Evolutionary conservation across 2,113 vertebrate genomes (phyloP), one percentile per base, ranked within the genome.

Genomic region (Megaleporinus macrocephalus): DNA sequence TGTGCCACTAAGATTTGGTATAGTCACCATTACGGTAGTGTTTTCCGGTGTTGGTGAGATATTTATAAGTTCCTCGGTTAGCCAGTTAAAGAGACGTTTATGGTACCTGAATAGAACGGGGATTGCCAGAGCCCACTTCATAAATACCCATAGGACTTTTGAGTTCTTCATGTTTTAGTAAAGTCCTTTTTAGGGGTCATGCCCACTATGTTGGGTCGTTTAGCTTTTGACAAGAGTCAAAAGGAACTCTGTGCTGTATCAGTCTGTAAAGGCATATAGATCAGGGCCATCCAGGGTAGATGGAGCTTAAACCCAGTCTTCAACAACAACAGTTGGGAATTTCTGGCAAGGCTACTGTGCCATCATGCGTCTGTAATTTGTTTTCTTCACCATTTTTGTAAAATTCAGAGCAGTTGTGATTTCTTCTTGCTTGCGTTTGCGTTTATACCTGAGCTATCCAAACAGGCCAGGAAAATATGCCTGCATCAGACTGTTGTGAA

Each of bases 371-470:
- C 49, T 14, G 41, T 7, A 9, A 9, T 44, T 44, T 6, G 6
- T 14, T 49, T 49, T 49, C 1, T 49, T 49, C 1, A 13, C 10
- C 13, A 11, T 49, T 14, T 49, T 49, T 49, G 47, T 49, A 4
- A 49, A 49, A 49, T 49, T 49, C 47, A 49, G 33, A 36, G 33
- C 33, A 49, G 47, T n/a, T n/a, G n/a, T n/a, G n/a, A n/a, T n/a
- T n/a, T n/a, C n/a, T 27, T 26, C 36, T 26, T 14, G 70, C 15
- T 36, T 9, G 55, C 84, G 79, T 87, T 83, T 55, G 82, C 15
- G 79, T 78, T 62, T 27, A 74, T 62, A 74, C 68, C 33, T 85
- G 85, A 83, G 83, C 81, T 87, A 80, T 81, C 79, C 83, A 84
- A 80, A 78, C 0, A 9, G 53, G 22, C 27, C 44, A 55, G 26